Evolutionary conservation across 2,888 invertebrate species (phyloP).

Genomic region (Archips xylosteana): DNA sequence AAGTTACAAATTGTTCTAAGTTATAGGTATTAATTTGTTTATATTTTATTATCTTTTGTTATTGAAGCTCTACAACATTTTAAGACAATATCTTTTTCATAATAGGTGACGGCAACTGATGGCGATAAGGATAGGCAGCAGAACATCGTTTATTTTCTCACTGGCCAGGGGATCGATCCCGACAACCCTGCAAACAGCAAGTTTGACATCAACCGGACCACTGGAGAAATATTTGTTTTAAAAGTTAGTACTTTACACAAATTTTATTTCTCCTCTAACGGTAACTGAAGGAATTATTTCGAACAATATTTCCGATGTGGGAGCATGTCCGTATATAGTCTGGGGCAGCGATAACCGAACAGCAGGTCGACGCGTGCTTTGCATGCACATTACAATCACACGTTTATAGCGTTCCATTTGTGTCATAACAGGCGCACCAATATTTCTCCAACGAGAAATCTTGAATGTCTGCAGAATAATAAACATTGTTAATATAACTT

Average conservation of each 20-base stretch:
- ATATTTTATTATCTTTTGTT: not conserved
- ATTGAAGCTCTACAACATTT: conserved; percentile 1
- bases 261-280: not conserved
- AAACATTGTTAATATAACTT: conserved; percentile 48
- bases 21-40: not conserved
- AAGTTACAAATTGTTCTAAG: conserved; percentile 9
- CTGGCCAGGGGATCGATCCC: conserved; percentile 97
- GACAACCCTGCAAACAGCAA: conserved; percentile 98
- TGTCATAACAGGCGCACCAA: conserved; percentile 60
- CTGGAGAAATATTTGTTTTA: conserved; percentile 97
- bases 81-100: conserved; percentile 33
- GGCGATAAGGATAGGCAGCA: conserved; percentile 98
- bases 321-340: conserved; percentile 20
- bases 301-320: conserved; percentile 14
- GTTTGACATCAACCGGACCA: conserved; percentile 98
- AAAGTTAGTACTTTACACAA: conserved; percentile 88
- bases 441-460: conserved; percentile 64
- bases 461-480: conserved; percentile 57
- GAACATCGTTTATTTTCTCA: conserved; percentile 97
- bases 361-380: conserved; percentile 57
- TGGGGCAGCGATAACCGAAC: conserved; percentile 53
- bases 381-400: conserved; percentile 69
- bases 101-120: conserved; percentile 97
- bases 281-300: conserved; percentile 12
- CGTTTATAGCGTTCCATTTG: conserved; percentile 68